Percentiles rank a stretch among this genome's conserved stretches.
These are phyloP conservation scores for Perccottus glenii DNA, from an alignment of 2,113 vertebrate genomes.

Conservation along the genomic window DNA sequence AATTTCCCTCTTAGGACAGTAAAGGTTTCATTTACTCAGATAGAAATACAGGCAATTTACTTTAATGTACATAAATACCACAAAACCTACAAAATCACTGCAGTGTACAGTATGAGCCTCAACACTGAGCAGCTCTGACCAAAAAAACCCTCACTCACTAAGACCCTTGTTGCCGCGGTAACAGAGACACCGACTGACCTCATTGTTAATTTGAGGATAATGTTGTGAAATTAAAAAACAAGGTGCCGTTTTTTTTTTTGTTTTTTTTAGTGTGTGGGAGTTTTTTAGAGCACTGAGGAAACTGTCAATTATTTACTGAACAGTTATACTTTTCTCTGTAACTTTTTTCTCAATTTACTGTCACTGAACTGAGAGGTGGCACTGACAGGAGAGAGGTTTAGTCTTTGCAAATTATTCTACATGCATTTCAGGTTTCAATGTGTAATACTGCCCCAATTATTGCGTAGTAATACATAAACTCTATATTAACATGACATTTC, in stretches of 20 bases:
- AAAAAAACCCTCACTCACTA: no score
- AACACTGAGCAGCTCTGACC: no score
- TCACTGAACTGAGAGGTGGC: background rate
- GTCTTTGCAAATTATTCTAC: background rate
- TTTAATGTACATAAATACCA: no score
- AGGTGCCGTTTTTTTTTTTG: background rate
- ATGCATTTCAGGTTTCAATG: background rate
- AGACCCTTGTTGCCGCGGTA: no score
- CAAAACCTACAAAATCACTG: no score
- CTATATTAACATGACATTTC: no score
- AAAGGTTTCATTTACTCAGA: no score
- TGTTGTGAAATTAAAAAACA: background rate
- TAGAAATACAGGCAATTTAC: no score
- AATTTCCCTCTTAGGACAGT: no score
- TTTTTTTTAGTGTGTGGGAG: background rate
- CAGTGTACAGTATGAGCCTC: no score
- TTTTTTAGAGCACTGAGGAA: background rate
- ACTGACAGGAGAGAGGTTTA: background rate
- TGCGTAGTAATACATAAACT: background rate
- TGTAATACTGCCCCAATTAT: background rate
- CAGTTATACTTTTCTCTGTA: background rate
- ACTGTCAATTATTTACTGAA: slow-evolving; percentile 4
- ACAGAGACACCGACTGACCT: no score
- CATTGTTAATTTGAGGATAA: no score
- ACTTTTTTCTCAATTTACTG: background rate